Evolutionary conservation across 2,113 vertebrate genomes (phyloP).

Genomic region (Spea multiplicata): DNA sequence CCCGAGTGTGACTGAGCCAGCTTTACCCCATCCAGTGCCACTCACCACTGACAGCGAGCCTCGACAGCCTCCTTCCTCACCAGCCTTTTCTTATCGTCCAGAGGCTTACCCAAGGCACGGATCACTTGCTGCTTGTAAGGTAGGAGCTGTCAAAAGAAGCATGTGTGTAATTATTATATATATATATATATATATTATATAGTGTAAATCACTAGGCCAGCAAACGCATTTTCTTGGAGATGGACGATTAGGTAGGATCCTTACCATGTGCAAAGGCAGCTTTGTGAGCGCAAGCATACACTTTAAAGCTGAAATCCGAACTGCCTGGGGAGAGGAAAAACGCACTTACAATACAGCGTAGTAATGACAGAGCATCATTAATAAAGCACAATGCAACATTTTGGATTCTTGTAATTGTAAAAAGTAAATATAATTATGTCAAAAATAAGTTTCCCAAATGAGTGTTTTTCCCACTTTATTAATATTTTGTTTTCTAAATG

Average conservation of each 20-base stretch:
- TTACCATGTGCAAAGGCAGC: conserved; percentile 82
- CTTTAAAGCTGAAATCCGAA: conserved; percentile 78
- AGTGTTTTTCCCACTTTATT: no score
- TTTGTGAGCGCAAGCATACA: conserved; percentile 78
- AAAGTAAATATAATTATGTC: no score
- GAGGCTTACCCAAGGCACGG: conserved; percentile 73
- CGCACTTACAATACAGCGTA: not conserved
- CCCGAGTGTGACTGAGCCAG: no score
- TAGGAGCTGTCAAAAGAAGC: conserved; percentile 69
- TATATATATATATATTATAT: no score
- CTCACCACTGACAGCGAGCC: conserved; percentile 86
- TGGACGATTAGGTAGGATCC: conserved; percentile 1
- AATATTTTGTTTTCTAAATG: no score
- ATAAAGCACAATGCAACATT: no score
- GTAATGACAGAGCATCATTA: no score
- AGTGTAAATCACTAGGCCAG: no score
- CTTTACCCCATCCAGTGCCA: not conserved
- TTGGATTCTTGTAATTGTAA: no score
- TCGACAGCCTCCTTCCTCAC: conserved; percentile 84
- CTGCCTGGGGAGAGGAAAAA: conserved; percentile 67
- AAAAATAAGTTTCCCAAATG: no score
- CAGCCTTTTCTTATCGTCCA: conserved; percentile 89
- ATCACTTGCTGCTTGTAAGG: conserved; percentile 82
- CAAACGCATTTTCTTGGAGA: no score
- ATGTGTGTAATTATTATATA: no score